Evolutionary conservation across 1,140 invertebrate species (phyloP).

Genomic region (Calephelis virginiensis): DNA sequence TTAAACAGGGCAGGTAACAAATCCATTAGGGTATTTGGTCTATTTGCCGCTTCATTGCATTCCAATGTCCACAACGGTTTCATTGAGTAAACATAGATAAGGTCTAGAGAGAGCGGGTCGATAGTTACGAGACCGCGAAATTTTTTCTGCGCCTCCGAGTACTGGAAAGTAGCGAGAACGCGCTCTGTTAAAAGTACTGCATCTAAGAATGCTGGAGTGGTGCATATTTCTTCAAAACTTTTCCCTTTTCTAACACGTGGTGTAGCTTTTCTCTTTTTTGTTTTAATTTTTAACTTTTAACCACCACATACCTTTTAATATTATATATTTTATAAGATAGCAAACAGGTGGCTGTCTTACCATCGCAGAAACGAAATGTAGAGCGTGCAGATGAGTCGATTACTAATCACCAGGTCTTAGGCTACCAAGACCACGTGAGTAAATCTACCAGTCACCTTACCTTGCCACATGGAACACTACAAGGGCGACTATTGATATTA

Average conservation of each 20-base stretch:
- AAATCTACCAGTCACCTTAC: too few relatives aligned
- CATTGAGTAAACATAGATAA: conserved; percentile 82
- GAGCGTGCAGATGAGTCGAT: too few relatives aligned
- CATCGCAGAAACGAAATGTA: too few relatives aligned
- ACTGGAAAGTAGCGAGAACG: conserved; percentile 83
- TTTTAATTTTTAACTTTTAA: too few relatives aligned
- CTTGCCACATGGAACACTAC: too few relatives aligned
- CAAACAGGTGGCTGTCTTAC: too few relatives aligned
- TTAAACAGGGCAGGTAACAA: too few relatives aligned
- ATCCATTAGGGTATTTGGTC: conserved; percentile 12
- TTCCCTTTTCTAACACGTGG: conserved; percentile 35
- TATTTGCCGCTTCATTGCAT: conserved; percentile 63
- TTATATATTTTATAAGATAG: too few relatives aligned
- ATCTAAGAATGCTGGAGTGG: conserved; percentile 78
- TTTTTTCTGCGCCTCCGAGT: conserved; percentile 80
- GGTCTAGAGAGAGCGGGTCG: conserved; percentile 80
- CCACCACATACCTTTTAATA: too few relatives aligned
- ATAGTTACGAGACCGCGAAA: conserved; percentile 82
- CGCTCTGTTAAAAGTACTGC: conserved; percentile 82
- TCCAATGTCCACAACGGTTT: conserved; percentile 83
- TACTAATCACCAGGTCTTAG: too few relatives aligned
- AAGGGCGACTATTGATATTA: too few relatives aligned
- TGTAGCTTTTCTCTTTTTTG: conserved; percentile 38
- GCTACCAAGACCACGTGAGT: too few relatives aligned
- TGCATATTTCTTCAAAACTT: conserved; percentile 54